Conservation (phyloP, 1,140 invertebrate species). For the Frieseomelitta varia region DNA sequence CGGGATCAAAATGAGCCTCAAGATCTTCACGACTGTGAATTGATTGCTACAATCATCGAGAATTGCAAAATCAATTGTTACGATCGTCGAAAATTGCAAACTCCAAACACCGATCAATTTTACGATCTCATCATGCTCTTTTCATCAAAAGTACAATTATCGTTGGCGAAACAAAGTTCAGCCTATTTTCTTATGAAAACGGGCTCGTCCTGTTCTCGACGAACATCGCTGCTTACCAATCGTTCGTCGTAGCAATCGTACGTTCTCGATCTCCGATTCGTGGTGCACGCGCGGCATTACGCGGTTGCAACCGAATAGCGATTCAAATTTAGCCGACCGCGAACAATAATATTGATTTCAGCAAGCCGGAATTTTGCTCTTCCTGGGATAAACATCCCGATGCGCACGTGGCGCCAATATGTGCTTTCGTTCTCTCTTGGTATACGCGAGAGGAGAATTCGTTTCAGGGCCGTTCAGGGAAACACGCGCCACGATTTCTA, state of each 20-base stretch:
- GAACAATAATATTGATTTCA: slow-evolving; percentile 81
- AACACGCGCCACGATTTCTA: slow-evolving; percentile 16
- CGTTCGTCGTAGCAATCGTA: background rate
- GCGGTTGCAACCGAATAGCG: slow-evolving; percentile 25
- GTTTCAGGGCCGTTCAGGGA: slow-evolving; percentile 55
- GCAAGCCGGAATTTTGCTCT: slow-evolving; percentile 76
- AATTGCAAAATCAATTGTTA: background rate
- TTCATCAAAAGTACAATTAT: background rate
- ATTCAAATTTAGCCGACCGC: slow-evolving; percentile 76
- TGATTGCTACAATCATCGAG: background rate
- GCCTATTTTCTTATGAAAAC: background rate
- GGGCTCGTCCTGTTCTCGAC: background rate
- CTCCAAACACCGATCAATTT: background rate
- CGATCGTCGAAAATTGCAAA: background rate
- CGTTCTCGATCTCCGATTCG: slow-evolving; percentile 10
- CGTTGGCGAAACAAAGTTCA: background rate
- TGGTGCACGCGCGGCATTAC: slow-evolving; percentile 35
- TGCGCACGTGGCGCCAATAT: slow-evolving; percentile 78
- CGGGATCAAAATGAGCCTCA: background rate
- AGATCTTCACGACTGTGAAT: no score
- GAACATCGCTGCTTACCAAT: slow-evolving; percentile 6
- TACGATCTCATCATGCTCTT: background rate
- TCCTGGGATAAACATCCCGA: slow-evolving; percentile 77
- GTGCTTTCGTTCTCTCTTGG: slow-evolving; percentile 60
- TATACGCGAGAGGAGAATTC: slow-evolving; percentile 57